Evolutionary conservation across 2,888 invertebrate species (phyloP).

Genomic region (Clusia tigrina): DNA sequence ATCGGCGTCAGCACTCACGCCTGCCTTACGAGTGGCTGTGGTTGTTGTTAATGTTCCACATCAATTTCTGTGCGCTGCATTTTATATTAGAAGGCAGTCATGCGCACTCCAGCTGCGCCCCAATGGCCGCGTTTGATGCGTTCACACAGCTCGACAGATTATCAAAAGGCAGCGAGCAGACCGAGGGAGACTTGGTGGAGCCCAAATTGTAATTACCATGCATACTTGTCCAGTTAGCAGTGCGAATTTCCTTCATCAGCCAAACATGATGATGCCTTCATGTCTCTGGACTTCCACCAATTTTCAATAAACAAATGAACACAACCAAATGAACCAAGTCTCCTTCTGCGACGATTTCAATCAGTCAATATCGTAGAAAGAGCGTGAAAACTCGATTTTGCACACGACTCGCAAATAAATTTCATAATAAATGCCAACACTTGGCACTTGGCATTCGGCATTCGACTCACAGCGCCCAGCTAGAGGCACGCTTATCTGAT

Average conservation of each 20-base stretch:
- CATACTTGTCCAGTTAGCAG: neutral
- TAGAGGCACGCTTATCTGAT: constrained; percentile 7
- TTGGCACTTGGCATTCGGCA: constrained; percentile 8
- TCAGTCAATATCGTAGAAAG: constrained; percentile 51
- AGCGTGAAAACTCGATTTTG: constrained; percentile 40
- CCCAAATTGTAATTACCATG: constrained; percentile 21
- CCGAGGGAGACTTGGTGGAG: neutral
- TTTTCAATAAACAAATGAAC: neutral
- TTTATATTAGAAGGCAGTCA: constrained; percentile 36
- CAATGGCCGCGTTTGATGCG: neutral
- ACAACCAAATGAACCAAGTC: neutral
- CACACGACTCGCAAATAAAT: constrained; percentile 37
- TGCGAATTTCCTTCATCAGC: no score
- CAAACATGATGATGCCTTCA: no score
- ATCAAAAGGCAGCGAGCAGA: neutral
- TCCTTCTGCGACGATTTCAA: constrained; percentile 48
- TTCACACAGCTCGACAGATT: neutral
- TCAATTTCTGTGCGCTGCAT: constrained; percentile 11
- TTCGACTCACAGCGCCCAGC: neutral
- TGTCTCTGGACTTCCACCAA: no score
- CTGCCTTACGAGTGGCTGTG: neutral
- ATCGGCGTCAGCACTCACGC: neutral
- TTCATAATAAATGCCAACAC: constrained; percentile 39
- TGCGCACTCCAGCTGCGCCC: constrained; percentile 2
- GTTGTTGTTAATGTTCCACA: neutral